These are phyloP conservation scores for Nothobranchius furzeri DNA, from an alignment of 2,113 vertebrate genomes.

Conservation along the genomic window DNA sequence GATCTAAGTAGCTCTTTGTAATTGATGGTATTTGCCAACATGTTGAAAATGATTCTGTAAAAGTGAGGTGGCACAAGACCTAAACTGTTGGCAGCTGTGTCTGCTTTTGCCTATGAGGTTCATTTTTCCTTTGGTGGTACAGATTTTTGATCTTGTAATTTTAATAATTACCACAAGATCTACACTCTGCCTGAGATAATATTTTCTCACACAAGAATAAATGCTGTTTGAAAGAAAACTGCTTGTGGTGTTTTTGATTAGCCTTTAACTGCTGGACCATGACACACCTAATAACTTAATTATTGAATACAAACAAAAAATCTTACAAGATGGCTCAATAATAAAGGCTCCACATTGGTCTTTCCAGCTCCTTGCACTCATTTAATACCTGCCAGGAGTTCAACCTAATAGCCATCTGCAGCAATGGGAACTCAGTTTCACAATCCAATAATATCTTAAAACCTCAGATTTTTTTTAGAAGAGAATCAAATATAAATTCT, in stretches of 20 bases:
- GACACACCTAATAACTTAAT: not conserved
- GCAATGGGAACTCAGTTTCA: too few relatives aligned
- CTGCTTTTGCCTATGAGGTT: constrained; percentile 27
- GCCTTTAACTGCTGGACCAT: not conserved
- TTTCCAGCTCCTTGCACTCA: too few relatives aligned
- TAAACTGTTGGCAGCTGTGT: constrained; percentile 41
- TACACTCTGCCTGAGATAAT: constrained; percentile 65
- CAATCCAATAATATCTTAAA: too few relatives aligned
- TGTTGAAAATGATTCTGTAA: constrained; percentile 55
- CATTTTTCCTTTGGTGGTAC: constrained; percentile 31
- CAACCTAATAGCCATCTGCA: too few relatives aligned
- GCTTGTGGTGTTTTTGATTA: constrained; percentile 1
- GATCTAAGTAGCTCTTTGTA: constrained; percentile 73
- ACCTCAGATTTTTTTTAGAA: too few relatives aligned
- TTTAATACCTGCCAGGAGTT: too few relatives aligned
- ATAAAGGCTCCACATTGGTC: too few relatives aligned
- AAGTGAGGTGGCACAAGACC: constrained; percentile 50
- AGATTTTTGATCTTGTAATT: constrained; percentile 67
- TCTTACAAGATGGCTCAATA: too few relatives aligned
- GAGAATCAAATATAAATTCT: too few relatives aligned
- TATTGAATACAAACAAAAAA: too few relatives aligned
- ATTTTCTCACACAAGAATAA: constrained; percentile 79
- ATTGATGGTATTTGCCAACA: constrained; percentile 63
- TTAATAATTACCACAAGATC: constrained; percentile 64
- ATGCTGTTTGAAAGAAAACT: constrained; percentile 66